Evolutionary conservation across 1,140 invertebrate genomes (phyloP), one percentile per base, ranked within the genome.

Genomic region (Platyscapa corneri): DNA sequence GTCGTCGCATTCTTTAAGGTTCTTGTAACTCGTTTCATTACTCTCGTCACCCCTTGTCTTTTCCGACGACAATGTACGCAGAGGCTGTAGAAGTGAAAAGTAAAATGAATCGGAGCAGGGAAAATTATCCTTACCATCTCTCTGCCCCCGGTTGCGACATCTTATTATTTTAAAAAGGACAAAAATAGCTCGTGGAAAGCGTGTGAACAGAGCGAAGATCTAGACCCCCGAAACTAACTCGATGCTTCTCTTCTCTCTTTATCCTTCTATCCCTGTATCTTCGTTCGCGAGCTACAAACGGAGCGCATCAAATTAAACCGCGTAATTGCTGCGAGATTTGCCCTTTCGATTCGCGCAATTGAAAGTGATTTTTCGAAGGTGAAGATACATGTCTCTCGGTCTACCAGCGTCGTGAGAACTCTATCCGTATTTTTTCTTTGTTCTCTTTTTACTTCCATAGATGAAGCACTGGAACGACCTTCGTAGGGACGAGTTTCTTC

Each of bases 241-340:
- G 30, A 7, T 20, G n/a, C 79, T 72, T 53, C 65, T 39, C 49
- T 49, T 60, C 46, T 56, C 70, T 3, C 53, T 27, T 20, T 16
- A n/a, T 72, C 37, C 65, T 39, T 32, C 32, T 60, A 32, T 56
- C 70, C 10, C 53, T 27, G 10, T 16, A 0, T 64, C 53, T 27
- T 39, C 79, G 6, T 12, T 32, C n/a, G 42, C 65, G 42, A 30
- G n/a, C 53, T 20, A 53, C 64, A 79, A 72, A 53, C 76, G 76
- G 75, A 84, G 83, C 78, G 70, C 49, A 39, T 80, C 83, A 78
- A 81, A 81, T 85, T 85, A 75, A 81, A 85, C 27, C 84, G 84
- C 70, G 84, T 85, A 85, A 85, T 85, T 85, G 77, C 83, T n/a
- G 42, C 64, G 39, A 84, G 74, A 83, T 83, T 83, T 67, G 60